These are phyloP conservation scores for Oriolus oriolus DNA, from an alignment of 2,113 vertebrate genomes.

Conservation along the genomic window DNA sequence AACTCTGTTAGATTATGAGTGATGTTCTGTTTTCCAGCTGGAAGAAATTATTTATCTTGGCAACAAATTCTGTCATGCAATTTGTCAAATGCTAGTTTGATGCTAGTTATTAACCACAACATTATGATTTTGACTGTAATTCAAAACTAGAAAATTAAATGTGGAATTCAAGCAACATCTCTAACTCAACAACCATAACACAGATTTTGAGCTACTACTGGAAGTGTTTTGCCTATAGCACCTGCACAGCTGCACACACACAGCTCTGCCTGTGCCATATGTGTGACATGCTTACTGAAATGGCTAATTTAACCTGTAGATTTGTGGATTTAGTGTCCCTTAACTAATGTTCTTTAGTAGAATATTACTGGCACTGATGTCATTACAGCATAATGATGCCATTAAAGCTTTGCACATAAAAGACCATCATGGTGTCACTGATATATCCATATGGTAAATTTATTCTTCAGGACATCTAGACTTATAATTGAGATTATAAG, in stretches of 20 bases:
- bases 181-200: background rate
- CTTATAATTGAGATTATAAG: background rate
- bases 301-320: background rate
- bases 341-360: background rate
- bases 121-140: background rate
- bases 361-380: background rate
- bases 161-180: background rate
- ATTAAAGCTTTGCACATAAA: background rate
- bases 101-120: background rate
- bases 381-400: background rate
- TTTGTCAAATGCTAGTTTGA: background rate
- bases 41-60: slow-evolving; percentile 13
- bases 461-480: background rate
- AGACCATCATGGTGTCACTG: background rate
- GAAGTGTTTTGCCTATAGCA: background rate
- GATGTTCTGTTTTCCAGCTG: slow-evolving; percentile 8
- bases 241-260: background rate
- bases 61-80: background rate
- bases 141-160: background rate
- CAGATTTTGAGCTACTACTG: background rate
- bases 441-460: background rate
- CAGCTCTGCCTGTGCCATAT: background rate
- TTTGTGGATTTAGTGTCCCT: background rate
- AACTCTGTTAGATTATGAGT: slow-evolving; percentile 3
- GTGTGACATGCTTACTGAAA: background rate